These are phyloP conservation scores for Xestia sexstrigata DNA, from an alignment of 2,888 invertebrate species.

Conservation along the genomic window DNA sequence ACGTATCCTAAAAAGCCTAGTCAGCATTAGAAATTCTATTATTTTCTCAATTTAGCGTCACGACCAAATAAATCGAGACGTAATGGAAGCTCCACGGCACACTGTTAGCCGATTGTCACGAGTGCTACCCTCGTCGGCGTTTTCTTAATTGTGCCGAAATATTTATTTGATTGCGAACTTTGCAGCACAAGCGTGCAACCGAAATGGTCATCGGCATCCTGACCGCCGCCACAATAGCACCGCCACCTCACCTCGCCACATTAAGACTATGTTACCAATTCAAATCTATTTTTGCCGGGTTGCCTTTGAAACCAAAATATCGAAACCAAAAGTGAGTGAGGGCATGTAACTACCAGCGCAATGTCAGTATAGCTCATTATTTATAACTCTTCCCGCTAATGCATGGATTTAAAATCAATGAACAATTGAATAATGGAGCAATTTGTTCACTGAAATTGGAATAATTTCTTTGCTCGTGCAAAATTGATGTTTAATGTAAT, in stretches of 20 bases:
- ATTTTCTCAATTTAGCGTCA: not conserved
- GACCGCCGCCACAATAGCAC: constrained; percentile 83
- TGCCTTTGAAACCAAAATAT: constrained; percentile 54
- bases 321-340: constrained; percentile 45
- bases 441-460: constrained; percentile 39
- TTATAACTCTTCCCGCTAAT: constrained; percentile 47
- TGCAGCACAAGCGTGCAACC: constrained; percentile 88
- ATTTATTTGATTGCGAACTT: constrained; percentile 90
- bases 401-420: constrained; percentile 51
- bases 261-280: constrained; percentile 75
- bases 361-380: constrained; percentile 33
- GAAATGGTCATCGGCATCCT: constrained; percentile 90
- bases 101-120: constrained; percentile 85
- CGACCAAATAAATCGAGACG: constrained; percentile 62
- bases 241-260: constrained; percentile 72
- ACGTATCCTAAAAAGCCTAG: not conserved
- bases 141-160: constrained; percentile 91
- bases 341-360: constrained; percentile 21
- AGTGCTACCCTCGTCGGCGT: constrained; percentile 89
- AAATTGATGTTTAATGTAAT: constrained; percentile 35
- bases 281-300: constrained; percentile 75
- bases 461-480: constrained; percentile 44
- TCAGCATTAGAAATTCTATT: not conserved
- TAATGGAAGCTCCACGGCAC: constrained; percentile 77
- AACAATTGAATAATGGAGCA: constrained; percentile 43